A percentile compares a stretch with the other conserved stretches of the same genome.
These are phyloP conservation scores for Frankliniella fusca DNA, from an alignment of 2,888 invertebrate species.

Conservation along the genomic window DNA sequence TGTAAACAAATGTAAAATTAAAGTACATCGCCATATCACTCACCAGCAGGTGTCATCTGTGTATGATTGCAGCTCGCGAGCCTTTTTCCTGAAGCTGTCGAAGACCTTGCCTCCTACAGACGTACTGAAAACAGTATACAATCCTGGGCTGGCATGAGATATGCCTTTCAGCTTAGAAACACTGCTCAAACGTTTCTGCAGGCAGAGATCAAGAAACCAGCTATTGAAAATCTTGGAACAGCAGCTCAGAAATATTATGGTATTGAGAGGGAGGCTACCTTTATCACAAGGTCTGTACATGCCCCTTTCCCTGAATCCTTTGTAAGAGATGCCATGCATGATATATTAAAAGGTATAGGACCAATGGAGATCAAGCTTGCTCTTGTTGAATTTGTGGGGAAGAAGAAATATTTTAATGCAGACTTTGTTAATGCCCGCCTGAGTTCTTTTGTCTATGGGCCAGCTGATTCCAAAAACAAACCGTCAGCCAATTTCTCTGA, in stretches of 20 bases:
- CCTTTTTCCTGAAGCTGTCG: no score
- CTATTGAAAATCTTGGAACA: neutral
- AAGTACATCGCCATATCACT: no score
- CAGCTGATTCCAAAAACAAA: neutral
- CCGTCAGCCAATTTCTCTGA: neutral
- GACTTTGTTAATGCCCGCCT: neutral
- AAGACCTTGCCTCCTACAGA: no score
- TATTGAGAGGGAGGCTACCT: neutral
- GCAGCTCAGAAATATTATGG: neutral
- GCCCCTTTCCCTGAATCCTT: no score
- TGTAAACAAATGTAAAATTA: no score
- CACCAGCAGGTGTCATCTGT: no score
- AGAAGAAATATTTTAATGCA: neutral
- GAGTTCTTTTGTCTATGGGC: neutral
- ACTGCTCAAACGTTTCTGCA: no score
- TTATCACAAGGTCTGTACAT: neutral
- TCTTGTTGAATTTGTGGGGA: neutral
- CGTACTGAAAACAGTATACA: no score
- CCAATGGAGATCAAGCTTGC: neutral
- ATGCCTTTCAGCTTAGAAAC: no score
- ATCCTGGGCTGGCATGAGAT: no score
- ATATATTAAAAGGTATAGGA: neutral
- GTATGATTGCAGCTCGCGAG: no score
- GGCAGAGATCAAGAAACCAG: no score
- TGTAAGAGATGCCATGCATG: neutral